These are phyloP conservation scores for Drosophila mettleri DNA, from an alignment of 2,888 invertebrate genomes.

Conservation along the genomic window DNA sequence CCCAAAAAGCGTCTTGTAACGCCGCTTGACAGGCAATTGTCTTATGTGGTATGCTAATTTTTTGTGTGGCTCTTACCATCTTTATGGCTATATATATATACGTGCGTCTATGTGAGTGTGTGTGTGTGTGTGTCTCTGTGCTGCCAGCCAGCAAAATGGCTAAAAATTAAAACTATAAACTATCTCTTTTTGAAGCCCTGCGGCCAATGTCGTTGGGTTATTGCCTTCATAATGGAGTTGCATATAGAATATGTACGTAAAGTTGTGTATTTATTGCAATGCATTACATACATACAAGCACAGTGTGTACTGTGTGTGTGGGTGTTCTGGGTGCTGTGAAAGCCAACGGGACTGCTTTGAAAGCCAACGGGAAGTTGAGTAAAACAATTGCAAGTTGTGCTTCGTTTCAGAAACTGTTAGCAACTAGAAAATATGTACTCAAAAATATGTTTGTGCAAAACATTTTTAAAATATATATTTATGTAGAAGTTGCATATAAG, in stretches of 20 bases:
- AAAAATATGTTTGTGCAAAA: not conserved
- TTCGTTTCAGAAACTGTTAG: conserved; percentile 4
- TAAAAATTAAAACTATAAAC: conserved; percentile 76
- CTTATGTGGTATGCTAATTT: conserved; percentile 78
- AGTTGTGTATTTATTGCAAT: conserved; percentile 27
- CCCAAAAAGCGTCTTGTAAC: conserved; percentile 44
- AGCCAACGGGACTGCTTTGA: conserved; percentile 24
- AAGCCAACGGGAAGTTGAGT: conserved; percentile 14
- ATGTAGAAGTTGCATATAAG: not conserved
- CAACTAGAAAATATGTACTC: conserved; percentile 9
- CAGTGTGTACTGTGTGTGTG: conserved; percentile 1
- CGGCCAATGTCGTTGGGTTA: conserved; percentile 54
- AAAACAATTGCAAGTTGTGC: conserved; percentile 16
- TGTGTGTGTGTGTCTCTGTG: conserved; percentile 25
- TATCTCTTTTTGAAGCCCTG: conserved; percentile 57
- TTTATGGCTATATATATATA: conserved; percentile 22
- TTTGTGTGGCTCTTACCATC: conserved; percentile 44
- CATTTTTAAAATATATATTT: not conserved
- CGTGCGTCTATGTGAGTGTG: not conserved
- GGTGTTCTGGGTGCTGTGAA: not conserved
- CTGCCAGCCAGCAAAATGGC: conserved; percentile 58
- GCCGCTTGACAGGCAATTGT: conserved; percentile 73
- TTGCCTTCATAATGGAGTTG: conserved; percentile 65
- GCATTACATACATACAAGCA: conserved; percentile 2
- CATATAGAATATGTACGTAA: conserved; percentile 20